Base-by-base conservation (phyloP, 2,888 invertebrate species). In the Petrolisthes cinctipes region DNA sequence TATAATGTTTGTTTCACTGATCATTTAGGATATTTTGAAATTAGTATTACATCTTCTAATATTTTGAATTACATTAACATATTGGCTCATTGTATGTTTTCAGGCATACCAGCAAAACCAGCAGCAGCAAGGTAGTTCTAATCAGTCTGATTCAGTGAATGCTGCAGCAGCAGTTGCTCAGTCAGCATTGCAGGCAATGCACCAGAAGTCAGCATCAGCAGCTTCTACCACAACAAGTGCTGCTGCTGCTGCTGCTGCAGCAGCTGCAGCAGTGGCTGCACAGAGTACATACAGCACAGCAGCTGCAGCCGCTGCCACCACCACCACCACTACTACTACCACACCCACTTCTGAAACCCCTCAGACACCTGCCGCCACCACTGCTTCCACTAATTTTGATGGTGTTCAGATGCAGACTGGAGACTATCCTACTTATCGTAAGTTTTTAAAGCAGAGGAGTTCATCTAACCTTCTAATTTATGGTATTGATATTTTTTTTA, bases 141-240 rank as follows among this genome's bases (percentile, higher is more conserved):
- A 95, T 91, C 89, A 89, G 86, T 91, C 91, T 1, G 96, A 96
- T 91, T 93, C 95, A 11, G 96, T 96, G 0, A 97, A 97, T 93
- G 96, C 96, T 0, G 97, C 97, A 0, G 97, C 97, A 0, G 97
- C 97, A 0, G 97, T 97, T 0, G 97, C 98, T 0, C 96, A 97
- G 91, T 97, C 97, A 0, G 97, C 97, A 5, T 96, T 97, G 89
- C 95, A 95, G 91, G 95, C 95, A 91, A 93, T 95, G 84, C 94
- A 95, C 86, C 88, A 91, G 76, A 91, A 91, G 82, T 79, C 86
- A 56, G 82, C 89, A 57, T 87, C 86, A 5, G 68, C 76, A 5
- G 80, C 88, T 4, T 56, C 82, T 9, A 76, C 85, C 51, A 85
- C n/a, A 54, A 82, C 85, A 53, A 88, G 85, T 7, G 83, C 83